Base-by-base conservation (phyloP, 2,113 vertebrate species). In the Spermophilus dauricus region DNA sequence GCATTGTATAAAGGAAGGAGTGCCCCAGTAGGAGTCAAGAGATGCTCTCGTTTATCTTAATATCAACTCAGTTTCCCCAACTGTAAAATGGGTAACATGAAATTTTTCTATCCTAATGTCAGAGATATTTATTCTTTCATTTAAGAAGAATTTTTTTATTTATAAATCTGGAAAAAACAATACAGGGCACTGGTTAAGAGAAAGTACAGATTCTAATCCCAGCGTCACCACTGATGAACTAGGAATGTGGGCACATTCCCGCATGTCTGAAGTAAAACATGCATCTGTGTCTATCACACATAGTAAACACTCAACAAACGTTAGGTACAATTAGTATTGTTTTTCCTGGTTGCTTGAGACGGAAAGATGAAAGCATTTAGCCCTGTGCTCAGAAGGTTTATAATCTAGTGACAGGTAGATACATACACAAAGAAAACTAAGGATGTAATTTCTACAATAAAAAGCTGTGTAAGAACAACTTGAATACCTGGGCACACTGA, bases 71-170 rank as follows among this genome's bases (percentile, higher is more conserved):
- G 17, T 75, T 70, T 93, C 10, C 14, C 58, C 45, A 89, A 58
- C 53, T 69, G 77, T 86, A 94, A 92, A 70, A 42, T 42, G 7
- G 8, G 20, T 13, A 39, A 34, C 37, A 22, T 32, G 22, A 28
- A 87, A 67, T 2, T 84, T 90, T 82, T 39, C 10, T 30, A 48
- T 69, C 5, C 16, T 73, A 65, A 30, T 34, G n/a, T 30, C 45
- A 95, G 39, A 95, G 30, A 37, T 86, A 12, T 16, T 56, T 91
- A 86, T 65, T 58, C 45, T 89, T 91, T 91, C 45, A 93, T n/a
- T 92, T 90, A 85, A 45, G 70, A 92, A 72, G 5, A 39, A 81
- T 73, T 89, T 72, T 26, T 14, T 51, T 39, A 86, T 8, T 4
- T 83, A 5, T n/a, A 92, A 75, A 37, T 80, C 73, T 91, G n/a